phyloP scores from a whole-genome alignment of 2,888 invertebrate genomes.

The Xestia xanthographa region DNA sequence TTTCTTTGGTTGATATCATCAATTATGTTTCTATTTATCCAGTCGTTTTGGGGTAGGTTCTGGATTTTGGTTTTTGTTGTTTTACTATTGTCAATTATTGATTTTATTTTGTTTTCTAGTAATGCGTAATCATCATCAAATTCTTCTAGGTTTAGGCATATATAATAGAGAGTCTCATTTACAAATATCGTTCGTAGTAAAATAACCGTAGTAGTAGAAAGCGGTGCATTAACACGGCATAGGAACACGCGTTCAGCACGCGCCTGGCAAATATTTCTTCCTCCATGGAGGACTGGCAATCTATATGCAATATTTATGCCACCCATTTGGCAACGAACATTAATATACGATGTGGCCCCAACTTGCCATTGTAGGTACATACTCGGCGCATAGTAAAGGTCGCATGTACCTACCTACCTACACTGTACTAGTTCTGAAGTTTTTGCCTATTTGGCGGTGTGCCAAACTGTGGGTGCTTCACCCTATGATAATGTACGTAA shows the following conservation, averaged over 20 bases:
- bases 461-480: constrained; percentile 54
- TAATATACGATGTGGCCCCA: constrained; percentile 46
- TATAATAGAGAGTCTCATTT: background rate
- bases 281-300: constrained; percentile 32
- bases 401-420: too few relatives aligned
- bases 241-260: constrained; percentile 5
- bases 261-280: constrained; percentile 43
- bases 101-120: too few relatives aligned
- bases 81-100: too few relatives aligned
- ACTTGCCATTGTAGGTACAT: constrained; percentile 48
- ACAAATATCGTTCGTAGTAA: background rate
- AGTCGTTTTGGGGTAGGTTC: too few relatives aligned
- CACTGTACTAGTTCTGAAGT: constrained; percentile 52
- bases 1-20: too few relatives aligned
- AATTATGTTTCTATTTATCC: too few relatives aligned
- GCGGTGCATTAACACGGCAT: background rate
- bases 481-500: constrained; percentile 45
- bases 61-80: too few relatives aligned
- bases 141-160: too few relatives aligned
- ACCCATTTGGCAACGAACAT: constrained; percentile 60
- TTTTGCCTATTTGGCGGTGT: constrained; percentile 59
- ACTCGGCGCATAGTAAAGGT: constrained; percentile 49
- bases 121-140: too few relatives aligned
- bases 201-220: background rate
- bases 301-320: constrained; percentile 50